Evolutionary conservation across 2,888 invertebrate genomes (phyloP), one percentile per base, ranked within the genome.

Genomic region (Acrocyrtus sp.): DNA sequence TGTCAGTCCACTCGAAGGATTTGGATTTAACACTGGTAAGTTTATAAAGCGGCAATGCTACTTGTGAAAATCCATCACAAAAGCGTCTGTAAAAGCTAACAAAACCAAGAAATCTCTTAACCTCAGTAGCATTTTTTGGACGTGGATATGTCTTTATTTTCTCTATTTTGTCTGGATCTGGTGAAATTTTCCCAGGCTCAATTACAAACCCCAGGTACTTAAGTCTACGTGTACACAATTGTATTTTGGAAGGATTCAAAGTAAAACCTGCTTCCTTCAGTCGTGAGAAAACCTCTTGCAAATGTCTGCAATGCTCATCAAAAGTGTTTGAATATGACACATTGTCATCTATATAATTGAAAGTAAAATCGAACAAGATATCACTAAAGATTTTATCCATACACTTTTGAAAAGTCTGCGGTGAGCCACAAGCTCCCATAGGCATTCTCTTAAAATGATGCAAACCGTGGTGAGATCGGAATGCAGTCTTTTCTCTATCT

Each of bases 171-270:
- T 78, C 76, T 0, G 83, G 82, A 57, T 83, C 82, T 6, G 85
- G 84, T 62, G 82, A 82, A 12, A 83, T 79, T 8, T 82, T 82
- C 1, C 83, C 80, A 1, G 81, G 72, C 3, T 83, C 81, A 8
- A 84, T 77, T 1, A 83, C 81, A 48, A 83, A 84, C 1, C 84
- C 84, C 26, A 85, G 61, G 63, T 82, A 85, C 0, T 81, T 81
- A 12, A 84, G 17, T n/a, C 50, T 21, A n/a, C 26, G 34, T 15
- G 24, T 4, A 26, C 67, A 70, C 3, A 60, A 50, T 56, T 74
- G 78, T 12, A 79, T 78, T 72, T 83, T 83, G 0, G 56, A 47
- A 0, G 77, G 69, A 69, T 82, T 81, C 8, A 82, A 60, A 0
- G 73, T 77, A 1, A 83, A 62, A 0, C 81, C 78, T 39, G 75